phyloP scores from a whole-genome alignment of 2,113 vertebrate species.

The Charadrius vociferus region DNA sequence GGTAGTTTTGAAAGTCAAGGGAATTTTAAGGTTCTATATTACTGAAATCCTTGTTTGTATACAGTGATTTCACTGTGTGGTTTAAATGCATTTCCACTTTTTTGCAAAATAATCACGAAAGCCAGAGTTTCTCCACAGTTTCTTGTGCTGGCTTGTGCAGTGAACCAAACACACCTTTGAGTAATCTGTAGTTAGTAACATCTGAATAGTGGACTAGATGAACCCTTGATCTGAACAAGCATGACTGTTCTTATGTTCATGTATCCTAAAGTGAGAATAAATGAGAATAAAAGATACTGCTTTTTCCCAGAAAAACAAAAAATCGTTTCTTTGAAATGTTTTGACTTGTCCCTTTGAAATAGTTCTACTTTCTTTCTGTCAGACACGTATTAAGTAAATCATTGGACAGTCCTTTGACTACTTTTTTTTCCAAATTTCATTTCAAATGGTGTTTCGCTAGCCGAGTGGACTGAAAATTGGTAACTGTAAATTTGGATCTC shows the following conservation, averaged over 20 bases:
- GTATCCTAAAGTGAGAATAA: neutral
- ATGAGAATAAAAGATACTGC: neutral
- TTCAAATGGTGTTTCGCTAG: neutral
- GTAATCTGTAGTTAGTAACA: neutral
- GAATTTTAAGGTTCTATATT: neutral
- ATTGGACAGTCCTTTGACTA: neutral
- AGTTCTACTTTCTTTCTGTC: neutral
- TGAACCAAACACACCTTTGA: neutral
- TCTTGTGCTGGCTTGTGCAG: neutral
- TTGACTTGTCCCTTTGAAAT: neutral
- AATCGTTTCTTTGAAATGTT: neutral
- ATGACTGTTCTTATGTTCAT: neutral
- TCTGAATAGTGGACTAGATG: neutral
- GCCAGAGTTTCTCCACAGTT: neutral
- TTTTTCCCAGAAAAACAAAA: neutral
- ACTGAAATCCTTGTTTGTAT: neutral
- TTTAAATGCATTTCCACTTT: neutral
- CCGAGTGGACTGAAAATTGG: neutral
- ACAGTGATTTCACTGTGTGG: neutral
- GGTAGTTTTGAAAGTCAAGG: neutral
- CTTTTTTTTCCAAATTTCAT: neutral
- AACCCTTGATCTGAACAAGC: neutral
- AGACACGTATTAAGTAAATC: neutral
- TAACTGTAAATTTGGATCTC: neutral
- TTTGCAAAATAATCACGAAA: neutral